Base-by-base conservation (phyloP, 2,797 vertebrate species). In the Rhinogobio ventralis region DNA sequence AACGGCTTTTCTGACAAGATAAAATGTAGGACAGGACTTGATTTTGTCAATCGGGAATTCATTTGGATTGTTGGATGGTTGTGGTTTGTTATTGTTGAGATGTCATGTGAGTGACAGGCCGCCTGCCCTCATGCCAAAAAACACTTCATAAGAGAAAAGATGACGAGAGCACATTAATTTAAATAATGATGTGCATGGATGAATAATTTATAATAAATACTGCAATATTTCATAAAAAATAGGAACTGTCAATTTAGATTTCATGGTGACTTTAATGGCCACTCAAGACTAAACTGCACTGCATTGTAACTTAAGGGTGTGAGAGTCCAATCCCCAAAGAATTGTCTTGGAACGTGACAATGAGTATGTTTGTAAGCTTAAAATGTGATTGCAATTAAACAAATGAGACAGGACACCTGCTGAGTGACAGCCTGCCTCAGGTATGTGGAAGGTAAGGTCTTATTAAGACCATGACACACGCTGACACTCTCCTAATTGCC, bases 391-490 rank as follows among this genome's bases (percentile, higher is more conserved):
- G 72, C 86, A 88, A 89, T 85, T 87, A 86, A 55, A 77, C 69
- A 64, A 85, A 89, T 87, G 81, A 72, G 68, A 83, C 62, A 76
- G 25, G 80, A 53, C 45, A 81, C 83, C 53, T 45, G 36, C 42
- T 72, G 80, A 87, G 67, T 74, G 79, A 69, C 73, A 75, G 45
- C 45, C 67, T 85, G 84, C 86, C 76, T 73, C 76, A n/a, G 84
- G 86, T 82, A 77, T 69, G 69, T 73, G 53, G 85, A 71, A 79
- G 69, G 71, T 23, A 51, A 83, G 77, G 83, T 73, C 76, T 88
- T 85, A 20, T 89, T 83, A 88, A 39, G 81, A 81, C 90, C 86
- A 81, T 64, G 75, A 71, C 79, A 87, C 66, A 74, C 25, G 20
- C 62, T 87, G 66, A 67, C 83, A 69, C 85, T 72, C 74, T 69